A percentile compares a stretch with the other conserved stretches of the same genome.
These are phyloP conservation scores for Mesoclemmys tuberculata DNA, from an alignment of 2,113 vertebrate genomes.

Conservation along the genomic window DNA sequence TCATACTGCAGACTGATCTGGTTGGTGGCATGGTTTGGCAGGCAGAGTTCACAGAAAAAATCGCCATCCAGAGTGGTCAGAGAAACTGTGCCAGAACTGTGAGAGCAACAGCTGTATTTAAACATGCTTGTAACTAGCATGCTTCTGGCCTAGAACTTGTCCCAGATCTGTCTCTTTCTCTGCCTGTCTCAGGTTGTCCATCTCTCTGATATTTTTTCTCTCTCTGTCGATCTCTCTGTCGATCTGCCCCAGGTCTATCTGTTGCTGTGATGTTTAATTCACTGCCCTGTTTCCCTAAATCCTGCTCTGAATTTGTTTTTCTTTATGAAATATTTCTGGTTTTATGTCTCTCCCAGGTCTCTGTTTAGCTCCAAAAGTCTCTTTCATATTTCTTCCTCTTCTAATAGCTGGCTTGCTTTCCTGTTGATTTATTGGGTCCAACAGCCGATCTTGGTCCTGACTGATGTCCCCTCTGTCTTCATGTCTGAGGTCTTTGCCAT, in stretches of 20 bases:
- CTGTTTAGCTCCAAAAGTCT: background rate
- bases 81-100: background rate
- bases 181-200: slow-evolving; percentile 56
- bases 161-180: slow-evolving; percentile 53
- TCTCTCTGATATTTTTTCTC: slow-evolving; percentile 51
- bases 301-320: slow-evolving; percentile 30
- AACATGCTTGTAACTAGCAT: background rate
- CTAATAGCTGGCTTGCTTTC: background rate
- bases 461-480: background rate
- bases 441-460: background rate
- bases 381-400: background rate
- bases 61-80: slow-evolving; percentile 23
- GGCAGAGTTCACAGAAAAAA: slow-evolving; percentile 4
- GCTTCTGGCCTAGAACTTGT: slow-evolving; percentile 35
- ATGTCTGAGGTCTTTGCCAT: background rate
- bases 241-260: slow-evolving; percentile 63
- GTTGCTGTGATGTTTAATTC: slow-evolving; percentile 72
- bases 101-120: slow-evolving; percentile 10
- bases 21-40: background rate
- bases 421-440: background rate
- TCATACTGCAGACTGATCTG: background rate
- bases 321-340: slow-evolving; percentile 48
- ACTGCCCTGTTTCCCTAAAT: slow-evolving; percentile 53
- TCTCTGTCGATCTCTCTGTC: background rate
- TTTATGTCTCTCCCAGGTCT: background rate